Conservation (phyloP, 1,140 invertebrate species). For the Dendroctonus valens region DNA sequence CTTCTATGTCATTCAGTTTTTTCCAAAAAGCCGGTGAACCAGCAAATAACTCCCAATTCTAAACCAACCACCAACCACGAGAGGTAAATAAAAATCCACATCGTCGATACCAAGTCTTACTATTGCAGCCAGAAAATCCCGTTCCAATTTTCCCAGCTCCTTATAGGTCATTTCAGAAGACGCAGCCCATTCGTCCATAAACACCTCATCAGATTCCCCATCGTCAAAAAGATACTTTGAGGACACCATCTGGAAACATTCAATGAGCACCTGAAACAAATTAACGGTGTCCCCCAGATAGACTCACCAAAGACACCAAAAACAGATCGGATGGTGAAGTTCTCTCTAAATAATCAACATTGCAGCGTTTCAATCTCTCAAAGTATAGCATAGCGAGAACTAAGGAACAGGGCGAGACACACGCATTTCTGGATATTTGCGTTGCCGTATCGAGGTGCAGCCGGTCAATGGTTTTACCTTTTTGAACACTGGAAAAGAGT, state of each 20-base stretch:
- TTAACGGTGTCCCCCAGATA: too few relatives aligned
- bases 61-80: constrained; percentile 37
- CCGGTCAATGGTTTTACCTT: constrained; percentile 70
- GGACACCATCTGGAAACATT: constrained; percentile 77
- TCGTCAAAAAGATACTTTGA: constrained; percentile 93
- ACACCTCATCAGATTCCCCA: constrained; percentile 85
- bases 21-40: constrained; percentile 69
- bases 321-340: constrained; percentile 87
- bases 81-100: background rate
- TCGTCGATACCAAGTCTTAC: constrained; percentile 57
- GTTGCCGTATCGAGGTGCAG: constrained; percentile 78
- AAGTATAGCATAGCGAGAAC: constrained; percentile 83
- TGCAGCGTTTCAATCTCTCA: constrained; percentile 75
- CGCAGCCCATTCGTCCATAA: constrained; percentile 85
- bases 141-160: constrained; percentile 80
- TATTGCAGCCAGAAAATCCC: constrained; percentile 85
- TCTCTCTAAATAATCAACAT: constrained; percentile 78
- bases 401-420: constrained; percentile 81
- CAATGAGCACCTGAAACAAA: too few relatives aligned
- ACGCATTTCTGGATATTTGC: constrained; percentile 72
- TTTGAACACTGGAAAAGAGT: constrained; percentile 71
- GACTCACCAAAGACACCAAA: constrained; percentile 82
- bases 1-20: constrained; percentile 67
- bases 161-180: constrained; percentile 71
- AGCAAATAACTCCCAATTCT: constrained; percentile 85